A percentile compares a stretch with the other conserved stretches of the same genome.
Conservation (phyloP, 2,888 invertebrate species). For the Eulithis testata region DNA sequence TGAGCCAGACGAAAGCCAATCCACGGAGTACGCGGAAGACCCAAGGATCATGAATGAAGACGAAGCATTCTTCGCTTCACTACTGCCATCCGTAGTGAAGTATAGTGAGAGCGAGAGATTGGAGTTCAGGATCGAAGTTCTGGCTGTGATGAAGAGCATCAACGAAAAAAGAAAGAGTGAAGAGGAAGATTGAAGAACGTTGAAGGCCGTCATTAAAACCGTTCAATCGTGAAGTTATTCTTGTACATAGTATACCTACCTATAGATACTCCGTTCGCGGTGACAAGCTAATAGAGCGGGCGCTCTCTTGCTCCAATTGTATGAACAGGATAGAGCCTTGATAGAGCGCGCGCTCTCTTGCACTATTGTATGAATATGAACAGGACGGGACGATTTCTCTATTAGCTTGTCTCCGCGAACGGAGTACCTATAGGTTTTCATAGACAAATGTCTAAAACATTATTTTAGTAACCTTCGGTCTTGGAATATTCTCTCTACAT, state of each 20-base stretch:
- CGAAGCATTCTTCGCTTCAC: constrained; percentile 77
- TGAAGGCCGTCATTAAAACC: background rate
- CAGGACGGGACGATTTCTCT: too few species aligned
- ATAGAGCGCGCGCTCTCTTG: too few species aligned
- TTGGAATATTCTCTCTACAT: background rate
- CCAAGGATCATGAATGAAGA: constrained; percentile 78
- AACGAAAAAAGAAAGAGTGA: constrained; percentile 62
- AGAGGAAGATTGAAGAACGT: constrained; percentile 4
- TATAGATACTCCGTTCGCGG: too few species aligned
- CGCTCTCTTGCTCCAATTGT: too few species aligned
- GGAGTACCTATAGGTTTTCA: too few species aligned
- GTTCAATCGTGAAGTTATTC: background rate
- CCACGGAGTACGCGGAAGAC: constrained; percentile 59
- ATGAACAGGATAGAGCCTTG: too few species aligned
- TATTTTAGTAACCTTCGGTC: too few species aligned
- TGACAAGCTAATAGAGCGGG: too few species aligned
- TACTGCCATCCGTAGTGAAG: constrained; percentile 72
- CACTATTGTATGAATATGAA: too few species aligned
- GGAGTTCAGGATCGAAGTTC: constrained; percentile 74
- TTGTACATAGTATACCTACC: too few species aligned
- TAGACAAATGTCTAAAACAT: too few species aligned
- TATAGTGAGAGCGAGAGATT: constrained; percentile 73
- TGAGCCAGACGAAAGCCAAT: constrained; percentile 16
- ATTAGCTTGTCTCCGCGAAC: too few species aligned
- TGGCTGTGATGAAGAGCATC: constrained; percentile 71